Evolutionary conservation across 2,888 invertebrate genomes (phyloP), one percentile per base, ranked within the genome.

Genomic region (Homarus gammarus): DNA sequence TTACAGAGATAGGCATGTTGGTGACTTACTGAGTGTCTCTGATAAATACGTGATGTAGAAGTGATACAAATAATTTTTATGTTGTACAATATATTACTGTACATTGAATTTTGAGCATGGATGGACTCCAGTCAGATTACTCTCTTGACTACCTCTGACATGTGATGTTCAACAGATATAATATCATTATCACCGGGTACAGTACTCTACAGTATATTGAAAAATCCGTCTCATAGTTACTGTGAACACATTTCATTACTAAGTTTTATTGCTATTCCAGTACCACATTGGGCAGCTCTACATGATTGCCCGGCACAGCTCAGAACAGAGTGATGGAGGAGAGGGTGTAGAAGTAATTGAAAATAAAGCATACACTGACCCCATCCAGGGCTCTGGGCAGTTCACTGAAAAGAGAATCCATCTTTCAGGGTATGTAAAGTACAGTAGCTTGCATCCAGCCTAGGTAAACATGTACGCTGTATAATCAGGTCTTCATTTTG

Each of bases 221-320:
- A 56, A 18, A 18, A 56, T 56, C 18, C n/a, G n/a, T n/a, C n/a
- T n/a, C n/a, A n/a, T n/a, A n/a, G n/a, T n/a, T n/a, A n/a, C n/a
- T n/a, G n/a, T n/a, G n/a, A n/a, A n/a, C 15, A 56, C 12, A 2
- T 56, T 15, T 36, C 38, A 31, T 78, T 22, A 78, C 27, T 22
- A 78, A 49, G 27, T 49, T 51, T 36, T 3, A 73, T 73, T 6
- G 36, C 36, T n/a, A 89, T 95, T 95, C 77, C 93, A 98, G 98
- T 98, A 98, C 94, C 96, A 96, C 92, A 96, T 98, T 92, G 98
- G 98, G 0, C 98, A 98, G 94, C 95, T 98, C 90, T 98, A 98
- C 94, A 98, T 98, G 98, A 98, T 98, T 93, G 98, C 98, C 1
- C 96, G 98, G 82, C 98, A 98, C 93, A 98, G 98, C 93, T 96